Evolutionary conservation across 1,140 invertebrate genomes (phyloP), one percentile per base, ranked within the genome.

Genomic region (Halesus radiatus): DNA sequence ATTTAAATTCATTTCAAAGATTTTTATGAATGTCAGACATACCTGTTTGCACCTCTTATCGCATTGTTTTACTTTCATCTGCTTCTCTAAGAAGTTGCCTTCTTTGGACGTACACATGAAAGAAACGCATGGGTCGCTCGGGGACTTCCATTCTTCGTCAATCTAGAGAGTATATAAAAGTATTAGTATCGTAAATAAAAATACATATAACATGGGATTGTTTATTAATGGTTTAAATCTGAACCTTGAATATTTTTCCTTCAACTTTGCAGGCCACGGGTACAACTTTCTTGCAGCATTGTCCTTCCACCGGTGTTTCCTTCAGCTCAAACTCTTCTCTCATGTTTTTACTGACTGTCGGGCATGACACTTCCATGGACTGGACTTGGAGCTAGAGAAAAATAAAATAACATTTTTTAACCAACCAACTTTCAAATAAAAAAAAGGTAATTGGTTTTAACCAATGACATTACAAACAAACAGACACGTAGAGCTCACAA

Each of bases 201-300:
- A 45, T 1, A 45, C 0, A 45, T 45, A 37, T 8, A 7, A 37
- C 32, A 4, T 7, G 13, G 37, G 10, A 45, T 45, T 7, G 37
- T 13, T 45, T 8, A 13, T 13, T 13, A 13, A 45, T 45, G 37
- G 8, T 45, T 45, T 45, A 13, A 45, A 45, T 45, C 37, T 45
- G 60, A 78, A 92, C 90, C 84, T 91, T 84, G 78, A 92, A 91
- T 16, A 91, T 85, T n/a, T 87, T 88, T n/a, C 87, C 89, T 15
- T 90, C 87, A 7, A 90, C 87, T 45, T 89, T 88, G 82, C 93
- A 94, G 16, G 91, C 91, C 15, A 87, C 86, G 58, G 90, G 89
- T 29, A 89, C 86, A 32, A 88, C 84, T 50, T 85, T 84, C 1
- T 91, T 91, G 81, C 92, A 94, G 81, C 93, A 94, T 56, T 91